phyloP scores from a whole-genome alignment of 2,797 vertebrate species.

The Crenichthys baileyi region DNA sequence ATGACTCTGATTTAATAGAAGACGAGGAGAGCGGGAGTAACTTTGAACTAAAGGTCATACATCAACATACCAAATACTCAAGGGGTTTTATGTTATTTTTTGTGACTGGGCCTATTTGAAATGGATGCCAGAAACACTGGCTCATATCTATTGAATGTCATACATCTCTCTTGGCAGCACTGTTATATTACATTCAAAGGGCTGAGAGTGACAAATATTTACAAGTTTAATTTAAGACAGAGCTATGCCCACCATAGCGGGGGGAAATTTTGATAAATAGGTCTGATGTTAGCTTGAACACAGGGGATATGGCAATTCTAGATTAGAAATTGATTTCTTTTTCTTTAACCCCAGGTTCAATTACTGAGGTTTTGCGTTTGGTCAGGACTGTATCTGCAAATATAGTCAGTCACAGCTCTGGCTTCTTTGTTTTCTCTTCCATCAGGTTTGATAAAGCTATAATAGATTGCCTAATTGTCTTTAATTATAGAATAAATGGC shows the following conservation, averaged over 20 bases:
- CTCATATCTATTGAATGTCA: conserved; percentile 38
- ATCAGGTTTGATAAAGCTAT: conserved; percentile 74
- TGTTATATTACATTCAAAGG: conserved; percentile 45
- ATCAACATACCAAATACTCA: conserved; percentile 45
- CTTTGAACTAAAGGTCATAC: conserved; percentile 56
- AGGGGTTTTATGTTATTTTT: conserved; percentile 27
- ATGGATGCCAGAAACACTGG: conserved; percentile 31
- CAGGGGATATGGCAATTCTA: conserved; percentile 68
- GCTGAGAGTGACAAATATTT: conserved; percentile 64
- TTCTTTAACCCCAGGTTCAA: conserved; percentile 70
- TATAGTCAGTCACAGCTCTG: conserved; percentile 38
- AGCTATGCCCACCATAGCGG: conserved; percentile 13
- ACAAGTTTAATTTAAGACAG: conserved; percentile 61
- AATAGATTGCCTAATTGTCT: conserved; percentile 81
- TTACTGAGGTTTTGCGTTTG: conserved; percentile 72
- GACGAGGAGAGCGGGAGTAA: conserved; percentile 27
- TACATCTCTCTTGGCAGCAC: conserved; percentile 42
- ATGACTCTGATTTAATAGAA: conserved; percentile 48
- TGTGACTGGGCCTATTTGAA: conserved; percentile 37
- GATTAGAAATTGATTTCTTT: conserved; percentile 82
- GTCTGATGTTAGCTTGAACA: conserved; percentile 42
- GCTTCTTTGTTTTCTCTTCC: conserved; percentile 70
- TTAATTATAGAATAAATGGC: conserved; percentile 79
- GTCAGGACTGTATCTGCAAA: conserved; percentile 70
- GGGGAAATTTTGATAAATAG: conserved; percentile 60